Conservation (phyloP, 2,113 vertebrate species). For the Perca fluviatilis region DNA sequence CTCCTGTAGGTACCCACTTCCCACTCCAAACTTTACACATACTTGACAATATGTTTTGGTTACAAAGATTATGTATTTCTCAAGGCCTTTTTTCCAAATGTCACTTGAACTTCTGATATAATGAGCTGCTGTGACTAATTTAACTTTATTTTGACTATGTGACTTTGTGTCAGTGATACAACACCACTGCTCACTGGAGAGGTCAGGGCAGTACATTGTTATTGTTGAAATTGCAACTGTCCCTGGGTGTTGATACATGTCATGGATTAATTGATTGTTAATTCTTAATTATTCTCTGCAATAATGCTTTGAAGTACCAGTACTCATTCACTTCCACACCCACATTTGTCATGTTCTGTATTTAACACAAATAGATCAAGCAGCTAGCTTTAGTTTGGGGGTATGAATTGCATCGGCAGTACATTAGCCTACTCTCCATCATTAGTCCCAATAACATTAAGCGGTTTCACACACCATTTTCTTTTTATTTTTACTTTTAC, state of each 20-base stretch:
- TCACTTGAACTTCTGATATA: not conserved
- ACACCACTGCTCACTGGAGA: not conserved
- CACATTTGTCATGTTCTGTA: no score
- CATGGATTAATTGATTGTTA: not conserved
- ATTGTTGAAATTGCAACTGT: no score
- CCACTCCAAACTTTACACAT: not conserved
- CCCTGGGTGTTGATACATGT: not conserved
- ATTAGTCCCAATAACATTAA: not conserved
- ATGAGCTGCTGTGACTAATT: not conserved
- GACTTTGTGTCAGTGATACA: not conserved
- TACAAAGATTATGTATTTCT: not conserved
- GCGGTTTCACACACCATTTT: not conserved
- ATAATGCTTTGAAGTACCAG: not conserved
- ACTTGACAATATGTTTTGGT: constrained; percentile 10
- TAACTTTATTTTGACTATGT: not conserved
- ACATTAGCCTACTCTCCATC: not conserved
- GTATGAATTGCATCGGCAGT: no score
- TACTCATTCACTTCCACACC: no score
- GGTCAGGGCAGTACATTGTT: not conserved
- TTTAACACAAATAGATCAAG: no score
- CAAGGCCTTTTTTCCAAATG: not conserved
- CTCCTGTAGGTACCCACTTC: not conserved
- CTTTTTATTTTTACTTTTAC: no score
- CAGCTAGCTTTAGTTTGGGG: no score
- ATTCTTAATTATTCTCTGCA: not conserved